Evolutionary conservation across 2,797 vertebrate genomes (phyloP).

Genomic region (Nannoperca obscura): DNA sequence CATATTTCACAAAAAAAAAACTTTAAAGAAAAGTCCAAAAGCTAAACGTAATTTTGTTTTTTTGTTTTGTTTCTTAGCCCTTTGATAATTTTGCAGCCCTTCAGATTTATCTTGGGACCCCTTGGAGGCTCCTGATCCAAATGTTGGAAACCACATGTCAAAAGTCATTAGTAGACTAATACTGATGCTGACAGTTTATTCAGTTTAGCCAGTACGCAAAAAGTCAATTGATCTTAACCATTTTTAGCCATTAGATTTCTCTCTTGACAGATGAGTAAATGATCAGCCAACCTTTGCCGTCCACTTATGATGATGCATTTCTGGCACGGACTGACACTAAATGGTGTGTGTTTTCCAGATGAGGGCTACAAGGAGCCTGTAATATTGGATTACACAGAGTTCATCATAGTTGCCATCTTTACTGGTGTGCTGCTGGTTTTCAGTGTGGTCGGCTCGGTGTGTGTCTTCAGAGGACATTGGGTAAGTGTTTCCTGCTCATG

Average conservation of each 20-base stretch:
- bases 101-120: background rate
- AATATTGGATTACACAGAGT: background rate
- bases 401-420: constrained; percentile 38
- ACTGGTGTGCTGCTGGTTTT: constrained; percentile 73
- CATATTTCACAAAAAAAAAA: background rate
- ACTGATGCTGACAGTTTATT: background rate
- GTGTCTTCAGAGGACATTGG: constrained; percentile 77
- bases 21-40: too few species aligned
- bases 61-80: background rate
- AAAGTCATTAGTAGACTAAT: background rate
- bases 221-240: background rate
- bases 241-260: background rate
- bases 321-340: constrained; percentile 14
- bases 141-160: background rate
- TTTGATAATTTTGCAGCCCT: background rate
- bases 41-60: background rate
- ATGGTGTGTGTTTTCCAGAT: constrained; percentile 67
- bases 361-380: constrained; percentile 22
- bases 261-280: constrained; percentile 14
- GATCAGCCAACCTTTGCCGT: constrained; percentile 16
- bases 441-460: constrained; percentile 74
- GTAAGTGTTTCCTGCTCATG: constrained; percentile 60
- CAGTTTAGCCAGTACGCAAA: background rate
- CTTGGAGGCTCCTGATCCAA: background rate
- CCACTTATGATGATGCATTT: constrained; percentile 11